Percentiles rank a stretch among this genome's conserved stretches.
Conservation (phyloP, 2,888 invertebrate species). For the Epistrophe grossulariae region DNA sequence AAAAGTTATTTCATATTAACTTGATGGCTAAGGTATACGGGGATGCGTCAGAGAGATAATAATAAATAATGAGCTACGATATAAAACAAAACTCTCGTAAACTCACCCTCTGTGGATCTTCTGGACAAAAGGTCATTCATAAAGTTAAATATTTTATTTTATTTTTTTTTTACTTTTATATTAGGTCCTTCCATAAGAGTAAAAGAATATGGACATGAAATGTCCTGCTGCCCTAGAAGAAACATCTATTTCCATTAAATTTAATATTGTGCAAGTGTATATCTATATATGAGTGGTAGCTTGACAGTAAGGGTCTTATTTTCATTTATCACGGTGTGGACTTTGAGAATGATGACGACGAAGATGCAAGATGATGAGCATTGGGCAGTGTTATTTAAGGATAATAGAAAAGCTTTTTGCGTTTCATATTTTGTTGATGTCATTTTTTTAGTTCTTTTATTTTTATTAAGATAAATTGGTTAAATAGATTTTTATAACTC, state of each 20-base stretch:
- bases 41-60: constrained; percentile 59
- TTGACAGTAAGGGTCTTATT: constrained; percentile 51
- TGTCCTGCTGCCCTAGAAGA: constrained; percentile 50
- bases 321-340: constrained; percentile 61
- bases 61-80: constrained; percentile 73
- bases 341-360: constrained; percentile 19
- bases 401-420: constrained; percentile 70
- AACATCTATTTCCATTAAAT: constrained; percentile 75
- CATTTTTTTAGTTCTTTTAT: constrained; percentile 41
- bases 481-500: constrained; percentile 81
- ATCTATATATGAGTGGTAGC: constrained; percentile 64
- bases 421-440: constrained; percentile 69
- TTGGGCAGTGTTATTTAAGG: constrained; percentile 10
- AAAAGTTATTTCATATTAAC: constrained; percentile 44
- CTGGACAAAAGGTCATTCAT: constrained; percentile 63
- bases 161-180: neutral
- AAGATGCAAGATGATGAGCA: constrained; percentile 8
- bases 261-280: constrained; percentile 64
- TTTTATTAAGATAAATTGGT: constrained; percentile 78
- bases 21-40: neutral
- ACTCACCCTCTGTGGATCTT: constrained; percentile 50
- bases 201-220: constrained; percentile 32
- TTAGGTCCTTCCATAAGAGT: neutral
- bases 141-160: constrained; percentile 71
- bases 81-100: constrained; percentile 75